These are phyloP conservation scores for Myotis myotis DNA, from an alignment of 2,797 vertebrate species.

Conservation along the genomic window DNA sequence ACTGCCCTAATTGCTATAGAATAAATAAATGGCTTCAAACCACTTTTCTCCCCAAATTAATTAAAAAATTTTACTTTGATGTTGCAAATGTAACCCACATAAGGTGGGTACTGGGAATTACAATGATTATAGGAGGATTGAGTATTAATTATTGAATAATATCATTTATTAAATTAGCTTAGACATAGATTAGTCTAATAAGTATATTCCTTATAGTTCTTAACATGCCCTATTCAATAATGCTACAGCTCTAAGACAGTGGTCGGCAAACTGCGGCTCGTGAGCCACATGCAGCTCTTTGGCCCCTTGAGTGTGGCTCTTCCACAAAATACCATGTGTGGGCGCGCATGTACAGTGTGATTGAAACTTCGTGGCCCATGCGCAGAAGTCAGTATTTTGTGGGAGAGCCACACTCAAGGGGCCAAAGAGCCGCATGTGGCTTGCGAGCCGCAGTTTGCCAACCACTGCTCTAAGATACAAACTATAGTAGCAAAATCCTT, in stretches of 20 bases:
- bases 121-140: slow-evolving; percentile 3
- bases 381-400: too few species aligned
- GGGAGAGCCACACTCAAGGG: too few species aligned
- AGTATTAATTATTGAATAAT: slow-evolving; percentile 58
- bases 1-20: slow-evolving; percentile 33
- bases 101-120: slow-evolving; percentile 33
- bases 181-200: slow-evolving; percentile 43
- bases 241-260: background rate
- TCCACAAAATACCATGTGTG: too few species aligned
- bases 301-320: too few species aligned
- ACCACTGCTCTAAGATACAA: background rate
- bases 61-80: slow-evolving; percentile 39
- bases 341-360: too few species aligned
- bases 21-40: slow-evolving; percentile 50
- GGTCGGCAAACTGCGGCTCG: too few species aligned
- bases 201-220: slow-evolving; percentile 39
- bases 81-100: slow-evolving; percentile 36
- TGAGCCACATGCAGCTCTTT: too few species aligned
- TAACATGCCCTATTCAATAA: slow-evolving; percentile 38
- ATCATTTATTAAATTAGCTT: slow-evolving; percentile 50
- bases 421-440: too few species aligned
- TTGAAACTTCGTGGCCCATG: too few species aligned
- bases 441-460: too few species aligned
- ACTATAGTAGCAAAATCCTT: slow-evolving; percentile 29
- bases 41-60: slow-evolving; percentile 40